Evolutionary conservation across 2,888 invertebrate species (phyloP), one percentile per base, ranked within the genome.

Genomic region (Orthonychiurus folsomi): DNA sequence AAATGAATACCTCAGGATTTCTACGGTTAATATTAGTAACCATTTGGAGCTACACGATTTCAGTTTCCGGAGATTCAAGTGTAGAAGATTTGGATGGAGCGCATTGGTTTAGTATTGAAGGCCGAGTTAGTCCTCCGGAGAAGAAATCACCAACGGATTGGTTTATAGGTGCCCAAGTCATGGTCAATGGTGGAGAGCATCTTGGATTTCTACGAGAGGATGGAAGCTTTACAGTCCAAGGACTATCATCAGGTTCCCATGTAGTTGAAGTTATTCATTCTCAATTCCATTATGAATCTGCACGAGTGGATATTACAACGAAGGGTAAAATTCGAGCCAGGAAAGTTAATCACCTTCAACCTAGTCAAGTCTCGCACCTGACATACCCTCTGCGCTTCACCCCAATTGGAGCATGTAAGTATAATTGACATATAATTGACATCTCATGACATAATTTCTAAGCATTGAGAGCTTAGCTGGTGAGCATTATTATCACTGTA

Each of bases 261-360:
- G 85, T 97, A 3, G 83, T 99, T 0, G 97, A 99, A 80, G 85
- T 94, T 9, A 80, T 90, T 50, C 87, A 95, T 78, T 89, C 95
- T 0, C 88, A 93, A 75, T 93, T 86, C 75, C 83, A 88, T 69
- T 99, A 94, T 77, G 97, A 99, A 77, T 89, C 94, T 23, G 86
- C 91, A 3, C 82, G 99, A 66, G 94, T 99, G 1, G 99, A 99
- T 80, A 95, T 99, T 66, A 97, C 93, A 76, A 88, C 91, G 0
- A 96, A 94, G 78, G 99, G 99, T 50, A 99, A 96, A 79, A 91
- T 89, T 74, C 83, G 99, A 71, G 96, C 95, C 1, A 82, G 99
- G 55, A 91, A 89, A 80, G 89, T 99, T 0, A 96, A 95, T 78
- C 86, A 89, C 74, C 86, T 99, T 54, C 95, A 96, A 78, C 92